Conservation (phyloP, 2,797 vertebrate genomes). For the Psittacula derbiana region DNA sequence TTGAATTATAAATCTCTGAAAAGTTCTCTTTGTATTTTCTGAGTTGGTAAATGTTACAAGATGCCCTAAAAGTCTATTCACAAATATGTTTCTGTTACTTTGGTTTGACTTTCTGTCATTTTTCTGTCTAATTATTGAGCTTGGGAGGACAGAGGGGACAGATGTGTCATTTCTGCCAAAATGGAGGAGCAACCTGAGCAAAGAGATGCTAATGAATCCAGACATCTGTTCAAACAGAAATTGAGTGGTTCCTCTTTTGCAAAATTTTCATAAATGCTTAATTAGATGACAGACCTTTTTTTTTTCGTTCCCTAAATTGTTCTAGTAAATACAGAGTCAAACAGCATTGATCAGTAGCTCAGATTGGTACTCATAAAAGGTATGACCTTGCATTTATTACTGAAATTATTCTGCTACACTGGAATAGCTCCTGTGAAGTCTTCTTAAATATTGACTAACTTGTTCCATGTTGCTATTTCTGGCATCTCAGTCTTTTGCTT, state of each 20-base stretch:
- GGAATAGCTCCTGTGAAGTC: not conserved
- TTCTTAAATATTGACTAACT: constrained; percentile 18
- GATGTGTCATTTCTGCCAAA: not conserved
- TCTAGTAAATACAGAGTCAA: not conserved
- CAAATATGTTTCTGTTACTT: not conserved
- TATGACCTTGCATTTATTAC: constrained; percentile 21
- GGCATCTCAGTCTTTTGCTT: not conserved
- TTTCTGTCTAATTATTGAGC: not conserved
- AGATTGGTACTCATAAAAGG: not conserved
- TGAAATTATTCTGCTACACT: not conserved
- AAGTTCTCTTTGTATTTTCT: not conserved
- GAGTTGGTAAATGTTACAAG: not conserved
- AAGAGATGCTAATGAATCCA: not conserved
- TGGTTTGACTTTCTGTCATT: not conserved
- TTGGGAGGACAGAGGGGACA: not conserved
- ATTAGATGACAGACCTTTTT: not conserved
- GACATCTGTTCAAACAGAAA: constrained; percentile 48
- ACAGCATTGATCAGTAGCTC: not conserved
- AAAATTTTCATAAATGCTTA: constrained; percentile 11
- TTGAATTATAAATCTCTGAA: not conserved
- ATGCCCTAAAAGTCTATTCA: not conserved
- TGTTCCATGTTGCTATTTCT: constrained; percentile 14
- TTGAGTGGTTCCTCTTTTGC: not conserved
- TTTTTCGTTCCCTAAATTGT: not conserved
- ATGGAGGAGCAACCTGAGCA: not conserved